A percentile compares a stretch with the other conserved stretches of the same genome.
Evolutionary conservation across 2,888 invertebrate species (phyloP).

Genomic region (Ecliptopera silaceata): DNA sequence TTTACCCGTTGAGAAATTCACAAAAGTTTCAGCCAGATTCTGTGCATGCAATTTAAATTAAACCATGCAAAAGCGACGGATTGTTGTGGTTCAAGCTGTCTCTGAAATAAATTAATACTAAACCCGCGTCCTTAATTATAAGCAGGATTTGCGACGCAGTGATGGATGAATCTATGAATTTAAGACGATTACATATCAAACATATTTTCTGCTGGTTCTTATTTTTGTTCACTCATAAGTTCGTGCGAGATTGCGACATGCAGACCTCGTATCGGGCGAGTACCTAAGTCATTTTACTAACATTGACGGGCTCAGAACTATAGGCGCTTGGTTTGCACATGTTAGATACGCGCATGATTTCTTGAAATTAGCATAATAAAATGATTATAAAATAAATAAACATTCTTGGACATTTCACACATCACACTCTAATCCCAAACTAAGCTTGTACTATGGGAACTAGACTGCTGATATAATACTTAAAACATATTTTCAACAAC

Average conservation of each 20-base stretch:
- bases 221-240: background rate
- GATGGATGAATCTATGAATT: constrained; percentile 40
- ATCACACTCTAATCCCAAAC: no score
- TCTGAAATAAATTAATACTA: constrained; percentile 43
- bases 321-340: no score
- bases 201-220: background rate
- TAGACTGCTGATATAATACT: no score
- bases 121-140: constrained; percentile 44
- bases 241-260: background rate
- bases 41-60: constrained; percentile 5
- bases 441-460: no score
- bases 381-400: no score
- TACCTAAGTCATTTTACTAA: no score
- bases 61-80: constrained; percentile 29
- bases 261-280: no score
- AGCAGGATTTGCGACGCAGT: constrained; percentile 37
- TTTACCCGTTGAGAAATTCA: background rate
- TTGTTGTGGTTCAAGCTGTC: constrained; percentile 36
- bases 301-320: no score
- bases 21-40: background rate
- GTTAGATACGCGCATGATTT: no score
- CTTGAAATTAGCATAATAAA: no score
- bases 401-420: no score
- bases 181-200: background rate
- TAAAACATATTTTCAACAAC: no score